These are phyloP conservation scores for Drosophila nigricruria DNA, from an alignment of 2,888 invertebrate species.

Conservation along the genomic window DNA sequence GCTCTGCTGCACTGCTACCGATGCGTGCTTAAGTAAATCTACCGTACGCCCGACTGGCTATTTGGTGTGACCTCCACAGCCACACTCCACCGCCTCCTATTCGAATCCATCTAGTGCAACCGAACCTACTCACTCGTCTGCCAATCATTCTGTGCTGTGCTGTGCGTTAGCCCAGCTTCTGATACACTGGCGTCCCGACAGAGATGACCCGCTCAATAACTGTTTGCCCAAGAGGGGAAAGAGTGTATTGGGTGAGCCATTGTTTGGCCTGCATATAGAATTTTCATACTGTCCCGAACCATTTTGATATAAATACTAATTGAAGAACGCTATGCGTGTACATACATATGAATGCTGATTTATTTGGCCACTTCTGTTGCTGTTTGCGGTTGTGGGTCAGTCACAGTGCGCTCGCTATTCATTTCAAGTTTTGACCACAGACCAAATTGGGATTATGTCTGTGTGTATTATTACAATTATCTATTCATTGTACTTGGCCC, in stretches of 20 bases:
- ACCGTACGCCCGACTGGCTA: slow-evolving; percentile 36
- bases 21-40: slow-evolving; percentile 64
- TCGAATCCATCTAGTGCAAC: not conserved
- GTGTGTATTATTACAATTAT: slow-evolving; percentile 45
- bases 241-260: not conserved
- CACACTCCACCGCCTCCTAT: not conserved
- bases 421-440: slow-evolving; percentile 13
- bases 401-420: slow-evolving; percentile 13
- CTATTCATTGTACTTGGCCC: slow-evolving; percentile 36
- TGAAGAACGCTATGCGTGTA: not conserved
- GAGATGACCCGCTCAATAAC: not conserved
- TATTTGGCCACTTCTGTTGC: slow-evolving; percentile 17
- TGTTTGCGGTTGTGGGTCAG: slow-evolving; percentile 7
- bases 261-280: not conserved
- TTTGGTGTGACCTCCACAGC: slow-evolving; percentile 22
- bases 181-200: slow-evolving; percentile 29
- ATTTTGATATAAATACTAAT: not conserved
- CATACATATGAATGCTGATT: not conserved
- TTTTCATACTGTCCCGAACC: too few species aligned
- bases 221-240: too few species aligned
- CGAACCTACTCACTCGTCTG: slow-evolving; percentile 10
- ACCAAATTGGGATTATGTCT: slow-evolving; percentile 14
- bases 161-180: slow-evolving; percentile 10
- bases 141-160: slow-evolving; percentile 33
- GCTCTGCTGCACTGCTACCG: slow-evolving; percentile 36